Percentiles rank a stretch among this genome's conserved stretches.
phyloP scores from a whole-genome alignment of 2,113 vertebrate species.

The Carlito syrichta region DNA sequence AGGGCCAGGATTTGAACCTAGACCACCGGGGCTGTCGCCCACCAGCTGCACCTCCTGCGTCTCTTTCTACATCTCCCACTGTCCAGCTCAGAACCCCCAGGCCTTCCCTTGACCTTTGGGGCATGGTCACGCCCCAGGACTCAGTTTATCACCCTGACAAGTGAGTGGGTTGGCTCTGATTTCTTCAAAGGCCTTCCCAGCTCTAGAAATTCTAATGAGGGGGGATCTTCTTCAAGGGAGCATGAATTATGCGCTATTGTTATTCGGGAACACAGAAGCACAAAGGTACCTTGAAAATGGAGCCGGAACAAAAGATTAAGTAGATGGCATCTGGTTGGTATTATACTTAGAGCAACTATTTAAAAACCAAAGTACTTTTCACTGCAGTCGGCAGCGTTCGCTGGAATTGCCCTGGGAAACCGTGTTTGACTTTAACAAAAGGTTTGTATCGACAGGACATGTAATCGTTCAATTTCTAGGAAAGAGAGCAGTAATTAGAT shows the following conservation, averaged over 20 bases:
- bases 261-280: background rate
- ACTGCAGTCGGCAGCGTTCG: fast-evolving
- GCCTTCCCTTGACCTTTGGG: fast-evolving
- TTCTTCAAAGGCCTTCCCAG: background rate
- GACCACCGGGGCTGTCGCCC: background rate
- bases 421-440: background rate
- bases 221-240: background rate
- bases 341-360: background rate
- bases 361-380: background rate
- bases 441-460: background rate
- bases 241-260: background rate
- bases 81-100: fast-evolving
- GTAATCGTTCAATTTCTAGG: background rate
- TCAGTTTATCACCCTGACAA: background rate
- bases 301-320: background rate
- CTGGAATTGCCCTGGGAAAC: background rate
- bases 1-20: background rate
- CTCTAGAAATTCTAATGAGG: background rate
- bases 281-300: background rate
- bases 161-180: background rate
- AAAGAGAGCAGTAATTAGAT: slow-evolving; percentile 2
- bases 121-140: fast-evolving
- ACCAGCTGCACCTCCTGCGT: fast-evolving
- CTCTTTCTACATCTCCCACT: fast-evolving
- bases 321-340: background rate